A percentile compares a stretch with the other conserved stretches of the same genome.
Evolutionary conservation across 2,888 invertebrate genomes (phyloP).

Genomic region (Drosophila aldrichi): DNA sequence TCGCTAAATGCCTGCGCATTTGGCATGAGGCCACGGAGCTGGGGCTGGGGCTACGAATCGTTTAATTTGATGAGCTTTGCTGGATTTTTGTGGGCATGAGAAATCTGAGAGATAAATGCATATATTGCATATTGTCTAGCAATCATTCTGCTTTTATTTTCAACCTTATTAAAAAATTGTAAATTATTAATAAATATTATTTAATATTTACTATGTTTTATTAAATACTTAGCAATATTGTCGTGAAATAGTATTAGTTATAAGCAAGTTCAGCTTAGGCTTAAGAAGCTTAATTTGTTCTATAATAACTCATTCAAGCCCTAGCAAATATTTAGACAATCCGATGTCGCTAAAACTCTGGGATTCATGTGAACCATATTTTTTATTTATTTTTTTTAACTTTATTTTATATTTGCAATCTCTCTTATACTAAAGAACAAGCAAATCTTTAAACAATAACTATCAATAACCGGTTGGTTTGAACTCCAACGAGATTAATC

Average conservation of each 20-base stretch:
- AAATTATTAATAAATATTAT: not conserved
- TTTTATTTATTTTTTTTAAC: too few species aligned
- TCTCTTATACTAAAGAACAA: too few species aligned
- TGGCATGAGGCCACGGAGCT: slow-evolving; percentile 26
- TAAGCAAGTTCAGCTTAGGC: too few species aligned
- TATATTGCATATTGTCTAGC: not conserved
- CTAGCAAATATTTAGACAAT: too few species aligned
- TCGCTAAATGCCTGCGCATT: slow-evolving; percentile 83
- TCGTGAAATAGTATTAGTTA: not conserved
- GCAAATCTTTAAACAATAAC: too few species aligned
- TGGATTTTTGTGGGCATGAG: not conserved
- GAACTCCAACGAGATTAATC: too few species aligned
- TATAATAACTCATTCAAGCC: not conserved
- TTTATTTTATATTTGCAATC: too few species aligned
- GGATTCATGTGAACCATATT: too few species aligned
- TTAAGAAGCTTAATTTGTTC: not conserved
- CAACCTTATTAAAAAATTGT: not conserved
- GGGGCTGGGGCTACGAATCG: slow-evolving; percentile 32
- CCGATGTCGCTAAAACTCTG: too few species aligned
- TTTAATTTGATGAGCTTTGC: slow-evolving; percentile 71
- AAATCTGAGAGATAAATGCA: not conserved
- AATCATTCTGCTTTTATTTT: not conserved
- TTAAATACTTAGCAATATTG: not conserved
- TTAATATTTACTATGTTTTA: not conserved
- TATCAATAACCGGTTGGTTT: too few species aligned